These are phyloP conservation scores for Melinaea marsaeus DNA, from an alignment of 2,888 invertebrate species.

Conservation along the genomic window DNA sequence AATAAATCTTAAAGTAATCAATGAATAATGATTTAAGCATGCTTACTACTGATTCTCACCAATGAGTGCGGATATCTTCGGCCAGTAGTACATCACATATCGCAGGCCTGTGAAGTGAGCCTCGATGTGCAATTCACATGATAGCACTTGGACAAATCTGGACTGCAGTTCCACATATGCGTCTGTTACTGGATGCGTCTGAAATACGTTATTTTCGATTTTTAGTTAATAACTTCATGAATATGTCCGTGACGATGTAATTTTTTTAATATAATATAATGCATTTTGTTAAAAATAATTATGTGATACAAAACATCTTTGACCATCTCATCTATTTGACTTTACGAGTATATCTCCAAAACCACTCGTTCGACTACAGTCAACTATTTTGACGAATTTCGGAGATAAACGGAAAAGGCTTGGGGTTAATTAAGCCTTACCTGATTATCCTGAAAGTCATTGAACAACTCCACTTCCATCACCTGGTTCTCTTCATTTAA, in stretches of 20 bases:
- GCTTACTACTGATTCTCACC: slow-evolving; percentile 64
- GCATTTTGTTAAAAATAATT: too few species aligned
- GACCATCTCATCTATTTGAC: too few species aligned
- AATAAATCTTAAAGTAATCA: slow-evolving; percentile 3
- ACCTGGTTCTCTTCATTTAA: slow-evolving; percentile 89
- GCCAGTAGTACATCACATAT: slow-evolving; percentile 96
- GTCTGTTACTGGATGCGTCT: slow-evolving; percentile 89
- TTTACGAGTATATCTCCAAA: too few species aligned
- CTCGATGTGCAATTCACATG: slow-evolving; percentile 88
- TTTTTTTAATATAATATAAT: too few species aligned
- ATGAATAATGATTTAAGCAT: slow-evolving; percentile 13
- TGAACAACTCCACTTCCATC: slow-evolving; percentile 88
- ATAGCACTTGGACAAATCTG: slow-evolving; percentile 89
- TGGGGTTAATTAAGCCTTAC: slow-evolving; percentile 52
- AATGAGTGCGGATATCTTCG: slow-evolving; percentile 86
- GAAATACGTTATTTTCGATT: slow-evolving; percentile 19
- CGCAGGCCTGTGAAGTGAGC: slow-evolving; percentile 93
- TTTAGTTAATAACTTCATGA: too few species aligned
- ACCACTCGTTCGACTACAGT: too few species aligned
- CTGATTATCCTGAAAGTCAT: slow-evolving; percentile 90
- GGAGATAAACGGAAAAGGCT: too few species aligned
- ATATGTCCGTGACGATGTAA: too few species aligned
- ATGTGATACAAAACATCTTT: too few species aligned
- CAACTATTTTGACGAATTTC: too few species aligned
- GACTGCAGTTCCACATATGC: slow-evolving; percentile 89